These are phyloP conservation scores for Zapornia atra DNA, from an alignment of 2,113 vertebrate genomes.

Conservation along the genomic window DNA sequence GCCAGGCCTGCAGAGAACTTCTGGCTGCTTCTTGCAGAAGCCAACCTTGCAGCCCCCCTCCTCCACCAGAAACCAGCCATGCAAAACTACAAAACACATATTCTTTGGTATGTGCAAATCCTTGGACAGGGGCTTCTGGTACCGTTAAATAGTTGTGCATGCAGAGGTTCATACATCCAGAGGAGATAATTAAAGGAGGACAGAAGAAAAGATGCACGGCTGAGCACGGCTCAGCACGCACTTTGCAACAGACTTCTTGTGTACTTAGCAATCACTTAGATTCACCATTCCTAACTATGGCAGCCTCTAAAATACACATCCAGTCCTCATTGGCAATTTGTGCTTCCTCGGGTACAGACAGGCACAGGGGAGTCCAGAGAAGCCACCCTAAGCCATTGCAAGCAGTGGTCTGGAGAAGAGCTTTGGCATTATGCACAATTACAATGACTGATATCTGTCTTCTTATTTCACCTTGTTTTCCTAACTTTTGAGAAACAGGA, in stretches of 20 bases:
- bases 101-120: neutral
- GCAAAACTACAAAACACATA: neutral
- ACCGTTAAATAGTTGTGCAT: neutral
- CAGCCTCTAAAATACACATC: neutral
- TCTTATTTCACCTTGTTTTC: neutral
- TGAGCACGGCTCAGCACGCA: neutral
- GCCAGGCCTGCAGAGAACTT: too few relatives aligned
- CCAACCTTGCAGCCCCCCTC: too few relatives aligned
- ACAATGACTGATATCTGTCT: neutral
- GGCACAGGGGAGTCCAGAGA: neutral
- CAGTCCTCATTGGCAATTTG: fast-evolving
- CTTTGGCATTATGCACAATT: neutral
- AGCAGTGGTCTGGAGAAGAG: fast-evolving
- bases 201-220: neutral
- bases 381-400: neutral
- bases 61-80: too few relatives aligned
- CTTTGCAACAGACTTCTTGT: neutral
- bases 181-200: neutral
- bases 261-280: neutral
- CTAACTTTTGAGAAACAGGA: neutral
- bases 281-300: neutral
- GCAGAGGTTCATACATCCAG: neutral
- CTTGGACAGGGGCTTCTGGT: neutral
- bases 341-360: fast-evolving
- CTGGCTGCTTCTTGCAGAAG: too few relatives aligned